phyloP scores from a whole-genome alignment of 2,888 invertebrate species.

The Cephus sareptanus region DNA sequence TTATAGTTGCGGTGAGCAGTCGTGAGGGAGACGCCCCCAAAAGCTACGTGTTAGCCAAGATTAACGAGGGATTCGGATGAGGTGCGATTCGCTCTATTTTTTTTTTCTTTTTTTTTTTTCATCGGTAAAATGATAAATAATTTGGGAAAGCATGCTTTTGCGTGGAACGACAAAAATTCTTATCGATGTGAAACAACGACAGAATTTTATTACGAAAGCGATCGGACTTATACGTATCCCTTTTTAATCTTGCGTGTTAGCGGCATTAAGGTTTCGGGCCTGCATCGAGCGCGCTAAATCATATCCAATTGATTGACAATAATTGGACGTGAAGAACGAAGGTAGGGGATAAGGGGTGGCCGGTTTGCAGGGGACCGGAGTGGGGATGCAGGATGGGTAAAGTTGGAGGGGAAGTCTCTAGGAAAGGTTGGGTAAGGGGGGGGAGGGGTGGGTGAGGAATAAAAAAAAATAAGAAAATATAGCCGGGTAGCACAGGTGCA shows the following conservation, averaged over 20 bases:
- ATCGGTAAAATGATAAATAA: too few species aligned
- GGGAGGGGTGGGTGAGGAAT: background rate
- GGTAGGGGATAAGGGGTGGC: too few species aligned
- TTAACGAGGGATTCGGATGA: constrained; percentile 45
- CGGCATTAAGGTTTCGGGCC: constrained; percentile 62
- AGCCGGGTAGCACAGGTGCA: background rate
- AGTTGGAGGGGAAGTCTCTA: too few species aligned
- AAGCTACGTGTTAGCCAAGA: constrained; percentile 67
- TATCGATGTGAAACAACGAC: too few species aligned
- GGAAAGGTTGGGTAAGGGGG: too few species aligned
- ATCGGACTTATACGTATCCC: constrained; percentile 31
- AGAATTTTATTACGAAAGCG: background rate
- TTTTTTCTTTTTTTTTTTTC: too few species aligned
- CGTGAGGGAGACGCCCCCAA: constrained; percentile 65
- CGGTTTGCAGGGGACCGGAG: too few species aligned
- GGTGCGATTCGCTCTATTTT: too few species aligned
- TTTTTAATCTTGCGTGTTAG: constrained; percentile 62
- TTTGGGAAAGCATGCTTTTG: background rate
- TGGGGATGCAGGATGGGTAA: too few species aligned
- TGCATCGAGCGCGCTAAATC: constrained; percentile 49
- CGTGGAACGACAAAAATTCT: background rate
- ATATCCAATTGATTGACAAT: background rate
- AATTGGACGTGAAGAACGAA: too few species aligned
- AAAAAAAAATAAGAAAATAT: background rate
- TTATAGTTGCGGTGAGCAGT: constrained; percentile 67